Evolutionary conservation across 2,888 invertebrate genomes (phyloP), one percentile per base, ranked within the genome.

Genomic region (Oligia latruncula): DNA sequence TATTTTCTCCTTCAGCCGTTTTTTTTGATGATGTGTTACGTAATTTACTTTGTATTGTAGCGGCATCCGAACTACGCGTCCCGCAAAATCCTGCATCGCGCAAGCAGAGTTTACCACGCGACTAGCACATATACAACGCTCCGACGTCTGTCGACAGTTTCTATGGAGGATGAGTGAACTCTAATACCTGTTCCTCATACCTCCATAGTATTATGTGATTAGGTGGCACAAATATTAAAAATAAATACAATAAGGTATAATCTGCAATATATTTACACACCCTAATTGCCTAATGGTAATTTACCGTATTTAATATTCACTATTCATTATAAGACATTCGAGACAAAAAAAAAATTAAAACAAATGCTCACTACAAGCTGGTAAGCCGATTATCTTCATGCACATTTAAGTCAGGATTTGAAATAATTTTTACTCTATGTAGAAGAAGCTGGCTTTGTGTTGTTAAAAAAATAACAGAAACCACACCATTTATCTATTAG

Each of bases 21-120:
- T 23, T 84, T 84, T 46, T 23, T 55, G 64, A 71, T 71, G 64
- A 82, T 70, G 66, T 83, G 35, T 71, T 60, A 60, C 64, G 35
- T 77, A 65, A 71, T 74, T 82, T 64, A 35, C 40, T 81, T 64
- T 62, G 15, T 55, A 66, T 58, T 58, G 58, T 58, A 23, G 23
- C 11, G 58, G 58, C 11, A 58, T 58, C 9, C 9, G 9, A 58
- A 58, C 23, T 23, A 58, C 1, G 23, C 11, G 11, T 58, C 23
- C n/a, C 23, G 11, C 23, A 58, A 58, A 58, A 55, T 55, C 23
- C 8, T 55, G 20, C 55, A 55, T 55, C 55, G 20, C 55, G 23
- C 23, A 23, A 55, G 55, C 55, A 55, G 23, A 55, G 20, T 55
- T 55, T 23, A 55, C 55, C 2, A 23, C 23, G 23, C 23, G 20